Base-by-base conservation (phyloP, 2,888 invertebrate species). In the Heteromyza rotundicornis region DNA sequence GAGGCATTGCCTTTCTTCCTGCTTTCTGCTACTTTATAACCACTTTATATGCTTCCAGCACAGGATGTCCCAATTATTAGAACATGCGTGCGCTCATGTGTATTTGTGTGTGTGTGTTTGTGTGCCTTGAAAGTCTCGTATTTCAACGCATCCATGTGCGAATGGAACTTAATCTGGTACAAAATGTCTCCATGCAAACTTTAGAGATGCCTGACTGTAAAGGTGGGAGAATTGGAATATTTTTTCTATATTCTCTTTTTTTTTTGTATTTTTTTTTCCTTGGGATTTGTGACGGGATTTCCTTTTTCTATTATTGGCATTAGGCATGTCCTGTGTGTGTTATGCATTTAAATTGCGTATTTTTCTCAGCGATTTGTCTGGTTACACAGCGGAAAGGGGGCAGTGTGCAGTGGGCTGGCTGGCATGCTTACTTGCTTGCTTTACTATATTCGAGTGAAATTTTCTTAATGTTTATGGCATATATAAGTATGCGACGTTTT, bases 331-430 rank as follows among this genome's bases (percentile, higher is more conserved):
- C 79, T 82, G 78, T 82, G 83, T 82, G 82, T 82, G 82, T 82
- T 82, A 82, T 82, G 82, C 82, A 82, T 82, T 82, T 82, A 82
- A 82, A 82, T 82, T 82, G 80, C 82, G 82, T 82, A 79, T 80
- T 82, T 82, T 82, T 80, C 82, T 79, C 77, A 80, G 75, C 81
- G 79, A 79, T 80, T 80, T 80, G 81, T 77, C 80, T 80, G 79
- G 74, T 76, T 79, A 76, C 78, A 62, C 66, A 62, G 60, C 1
- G 5, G 27, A 7, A 36, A 23, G 58, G 24, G 23, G 63, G 63
- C 52, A 55, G 54, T 53, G 56, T 22, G 52, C 17, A 47, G 12
- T 59, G 63, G 64, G 59, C 61, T 62, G 51, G 10, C 54, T 19
- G 22, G 51, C 2, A 2, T n/a, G n/a, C n/a, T n/a, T n/a, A n/a